Percentiles rank a stretch among this genome's conserved stretches.
These are phyloP conservation scores for Felis catus DNA, from an alignment of 2,113 vertebrate genomes.

Conservation along the genomic window DNA sequence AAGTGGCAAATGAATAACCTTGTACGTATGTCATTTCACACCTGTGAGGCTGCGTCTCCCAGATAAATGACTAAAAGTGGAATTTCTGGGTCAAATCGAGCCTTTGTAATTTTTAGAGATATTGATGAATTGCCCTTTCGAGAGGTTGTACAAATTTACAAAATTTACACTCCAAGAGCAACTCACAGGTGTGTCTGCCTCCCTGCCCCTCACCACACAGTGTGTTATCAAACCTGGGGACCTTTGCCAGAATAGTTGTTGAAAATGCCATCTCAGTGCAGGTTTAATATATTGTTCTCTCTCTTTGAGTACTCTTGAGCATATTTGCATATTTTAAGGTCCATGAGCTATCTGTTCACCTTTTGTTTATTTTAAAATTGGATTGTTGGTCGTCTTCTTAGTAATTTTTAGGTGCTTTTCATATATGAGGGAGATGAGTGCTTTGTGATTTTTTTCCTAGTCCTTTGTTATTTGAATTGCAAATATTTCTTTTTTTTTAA, in stretches of 20 bases:
- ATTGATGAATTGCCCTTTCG: slow-evolving; percentile 49
- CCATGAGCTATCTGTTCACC: background rate
- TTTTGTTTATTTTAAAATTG: slow-evolving; percentile 4
- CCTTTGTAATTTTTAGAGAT: slow-evolving; percentile 58
- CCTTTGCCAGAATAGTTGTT: background rate
- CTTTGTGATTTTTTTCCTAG: background rate
- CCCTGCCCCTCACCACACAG: too few species aligned
- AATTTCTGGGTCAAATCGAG: slow-evolving; percentile 66
- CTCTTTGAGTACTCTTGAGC: background rate
- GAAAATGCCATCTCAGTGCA: background rate
- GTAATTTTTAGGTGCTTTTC: background rate
- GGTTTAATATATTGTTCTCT: background rate
- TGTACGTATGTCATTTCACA: slow-evolving; percentile 1
- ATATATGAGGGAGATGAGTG: background rate
- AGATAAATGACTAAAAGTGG: slow-evolving; percentile 49
- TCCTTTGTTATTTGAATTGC: background rate
- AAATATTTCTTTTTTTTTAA: background rate
- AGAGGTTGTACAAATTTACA: slow-evolving; percentile 50
- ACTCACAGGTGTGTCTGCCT: background rate
- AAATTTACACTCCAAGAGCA: slow-evolving; percentile 6
- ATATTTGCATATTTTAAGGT: background rate
- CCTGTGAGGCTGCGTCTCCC: background rate
- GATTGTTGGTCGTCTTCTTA: background rate
- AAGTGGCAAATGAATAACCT: slow-evolving; percentile 32
- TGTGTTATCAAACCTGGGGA: background rate